Conservation (phyloP, 2,888 invertebrate species). For the Latrodectus elegans region DNA sequence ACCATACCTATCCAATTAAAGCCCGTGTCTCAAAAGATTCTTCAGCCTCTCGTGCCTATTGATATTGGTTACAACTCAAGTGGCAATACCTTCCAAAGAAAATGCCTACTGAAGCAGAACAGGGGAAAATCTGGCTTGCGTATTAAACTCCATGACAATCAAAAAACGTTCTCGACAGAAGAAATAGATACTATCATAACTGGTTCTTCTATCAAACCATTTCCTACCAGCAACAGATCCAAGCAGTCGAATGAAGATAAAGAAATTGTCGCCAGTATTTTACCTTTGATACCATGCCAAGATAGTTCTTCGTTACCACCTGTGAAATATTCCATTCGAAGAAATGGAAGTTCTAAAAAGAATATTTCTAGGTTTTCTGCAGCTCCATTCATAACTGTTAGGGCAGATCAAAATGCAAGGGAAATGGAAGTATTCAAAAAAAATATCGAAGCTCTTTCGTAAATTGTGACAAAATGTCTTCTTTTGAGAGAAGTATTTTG, state of each 20-base stretch:
- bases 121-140: constrained; percentile 28
- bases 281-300: constrained; percentile 59
- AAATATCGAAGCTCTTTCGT: constrained; percentile 54
- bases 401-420: constrained; percentile 45
- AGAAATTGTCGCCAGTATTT: constrained; percentile 26
- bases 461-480: background rate
- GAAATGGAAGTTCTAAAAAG: constrained; percentile 53
- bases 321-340: constrained; percentile 40
- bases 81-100: constrained; percentile 42
- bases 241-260: constrained; percentile 29
- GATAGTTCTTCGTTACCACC: constrained; percentile 46
- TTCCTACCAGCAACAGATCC: constrained; percentile 28
- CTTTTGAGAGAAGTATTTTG: too few relatives aligned
- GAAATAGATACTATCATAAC: constrained; percentile 20
- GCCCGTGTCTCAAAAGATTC: constrained; percentile 30
- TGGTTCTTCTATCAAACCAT: constrained; percentile 44
- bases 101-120: constrained; percentile 50
- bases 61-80: constrained; percentile 11
- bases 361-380: constrained; percentile 27
- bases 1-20: constrained; percentile 52
- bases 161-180: background rate
- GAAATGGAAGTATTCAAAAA: constrained; percentile 61
- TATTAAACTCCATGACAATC: constrained; percentile 36
- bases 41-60: constrained; percentile 51
- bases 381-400: constrained; percentile 43